Evolutionary conservation across 2,888 invertebrate species (phyloP), one percentile per base, ranked within the genome.

Genomic region (Eudemis profundana): DNA sequence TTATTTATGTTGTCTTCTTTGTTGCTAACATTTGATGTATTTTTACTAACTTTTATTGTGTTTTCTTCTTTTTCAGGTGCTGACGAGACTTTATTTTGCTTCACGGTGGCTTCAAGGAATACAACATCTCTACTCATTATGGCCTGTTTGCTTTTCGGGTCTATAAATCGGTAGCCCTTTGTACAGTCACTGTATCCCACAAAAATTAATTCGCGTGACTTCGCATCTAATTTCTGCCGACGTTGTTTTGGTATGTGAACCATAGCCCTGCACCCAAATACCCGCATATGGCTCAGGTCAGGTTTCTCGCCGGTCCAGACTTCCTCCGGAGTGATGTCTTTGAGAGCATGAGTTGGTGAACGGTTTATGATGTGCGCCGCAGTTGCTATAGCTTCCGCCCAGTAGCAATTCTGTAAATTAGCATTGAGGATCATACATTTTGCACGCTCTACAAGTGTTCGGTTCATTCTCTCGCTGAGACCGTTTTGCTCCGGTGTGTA

Each of bases 101-200:
- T 10, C 19, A 44, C 44, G 19, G 42, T 42, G 42, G 42, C 15
- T 42, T 42, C 42, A 3, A 42, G 17, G 42, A 42, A 42, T 42
- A 69, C 68, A 33, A 71, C 61, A 10, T 36, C 36, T 36, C 36
- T 36, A 36, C 36, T 36, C 36, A 36, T 36, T 10, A 36, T 12
- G 3, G 36, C 36, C 12, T 36, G 10, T 36, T 36, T 36, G n/a
- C 1, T 36, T 36, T 36, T 36, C 10, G 36, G 36, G 7, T 36
- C 36, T 36, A 36, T 1, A n/a, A 36, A 36, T 36, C 36, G 36
- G 36, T 36, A 36, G 12, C 36, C 36, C 12, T 36, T 36, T 12
- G 36, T 36, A 36, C 36, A 36, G 1, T 36, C 36, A 36, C 12
- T 12, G 3, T 36, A n/a, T n/a, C n/a, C n/a, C n/a, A n/a, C n/a